Conservation (phyloP, 2,113 vertebrate species). For the Anseranas semipalmata region DNA sequence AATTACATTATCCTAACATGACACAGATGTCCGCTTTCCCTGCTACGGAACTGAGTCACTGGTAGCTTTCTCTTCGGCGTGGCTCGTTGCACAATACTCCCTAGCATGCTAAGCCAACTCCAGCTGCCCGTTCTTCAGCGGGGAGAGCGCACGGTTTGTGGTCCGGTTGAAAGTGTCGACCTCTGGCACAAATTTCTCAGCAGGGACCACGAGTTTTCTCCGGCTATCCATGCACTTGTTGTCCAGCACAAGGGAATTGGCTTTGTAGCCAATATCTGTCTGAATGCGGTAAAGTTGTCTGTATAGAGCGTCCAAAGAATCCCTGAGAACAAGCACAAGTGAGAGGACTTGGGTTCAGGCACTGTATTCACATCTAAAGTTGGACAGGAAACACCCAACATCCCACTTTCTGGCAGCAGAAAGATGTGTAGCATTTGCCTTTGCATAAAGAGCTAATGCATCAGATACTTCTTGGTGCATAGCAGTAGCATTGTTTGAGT, state of each 20-base stretch:
- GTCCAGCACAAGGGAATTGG: constrained; percentile 77
- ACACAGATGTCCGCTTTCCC: neutral
- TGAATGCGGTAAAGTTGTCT: constrained; percentile 84
- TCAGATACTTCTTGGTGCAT: neutral
- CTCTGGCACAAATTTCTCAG: constrained; percentile 68
- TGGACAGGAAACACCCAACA: neutral
- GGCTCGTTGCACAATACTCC: neutral
- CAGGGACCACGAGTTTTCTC: constrained; percentile 71
- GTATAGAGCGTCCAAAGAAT: constrained; percentile 81
- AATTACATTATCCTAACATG: neutral
- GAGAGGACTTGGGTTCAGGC: neutral
- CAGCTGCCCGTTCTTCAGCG: constrained; percentile 54
- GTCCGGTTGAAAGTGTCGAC: constrained; percentile 74
- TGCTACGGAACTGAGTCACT: neutral
- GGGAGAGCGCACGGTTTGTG: constrained; percentile 52
- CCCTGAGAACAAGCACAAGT: constrained; percentile 67
- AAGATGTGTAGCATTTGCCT: neutral
- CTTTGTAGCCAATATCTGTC: constrained; percentile 83
- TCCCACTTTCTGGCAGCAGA: neutral
- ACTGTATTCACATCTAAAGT: neutral
- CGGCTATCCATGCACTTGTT: constrained; percentile 78
- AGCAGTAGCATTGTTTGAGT: neutral
- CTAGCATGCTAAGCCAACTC: constrained; percentile 16
- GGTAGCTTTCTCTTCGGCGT: neutral
- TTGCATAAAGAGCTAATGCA: neutral